Base-by-base conservation (phyloP, 2,888 invertebrate genomes). In the Empis stercorea region DNA sequence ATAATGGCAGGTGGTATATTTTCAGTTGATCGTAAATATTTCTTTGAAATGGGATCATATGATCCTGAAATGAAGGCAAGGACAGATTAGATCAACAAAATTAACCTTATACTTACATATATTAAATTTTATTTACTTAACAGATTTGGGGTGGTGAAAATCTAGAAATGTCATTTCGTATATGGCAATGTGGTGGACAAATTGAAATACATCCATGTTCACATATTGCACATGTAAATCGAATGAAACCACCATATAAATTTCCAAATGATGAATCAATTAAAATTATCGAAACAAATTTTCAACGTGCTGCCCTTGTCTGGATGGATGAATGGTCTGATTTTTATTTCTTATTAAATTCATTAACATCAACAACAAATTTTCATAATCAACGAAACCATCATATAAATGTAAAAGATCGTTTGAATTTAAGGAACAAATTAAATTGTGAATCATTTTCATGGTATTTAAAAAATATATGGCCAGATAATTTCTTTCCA, bases 311-410 rank as follows among this genome's bases (percentile, higher is more conserved):
- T 0, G 95, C 95, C 1, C 75, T 87, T 3, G 96, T 96, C 0
- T 99, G 97, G 97, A 88, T 99, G 87, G 97, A 97, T 62, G 87
- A 96, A 46, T 96, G 95, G 87, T 84, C 87, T 13, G 83, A 87
- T 52, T 93, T 94, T 66, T 89, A 83, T 61, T 89, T 91, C 64
- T 87, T 86, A 62, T 86, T 89, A 55, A 34, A 46, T 13, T 50
- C 49, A 46, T 41, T 44, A 32, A 14, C n/a, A 20, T 38, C 20
- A n/a, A 20, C 20, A n/a, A 20, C 3, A 20, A 4, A 20, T 20
- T 20, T 20, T 20, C 20, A 20, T 20, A 20, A 20, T 20, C n/a
- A n/a, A n/a, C 20, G 23, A 7, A 40, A 40, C n/a, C n/a, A n/a
- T 20, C 10, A 2, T 9, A 13, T 40, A 52, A 71, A 76, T 48